These are phyloP conservation scores for Melanotaenia trifasciata DNA, from an alignment of 2,797 vertebrate species.

Conservation along the genomic window DNA sequence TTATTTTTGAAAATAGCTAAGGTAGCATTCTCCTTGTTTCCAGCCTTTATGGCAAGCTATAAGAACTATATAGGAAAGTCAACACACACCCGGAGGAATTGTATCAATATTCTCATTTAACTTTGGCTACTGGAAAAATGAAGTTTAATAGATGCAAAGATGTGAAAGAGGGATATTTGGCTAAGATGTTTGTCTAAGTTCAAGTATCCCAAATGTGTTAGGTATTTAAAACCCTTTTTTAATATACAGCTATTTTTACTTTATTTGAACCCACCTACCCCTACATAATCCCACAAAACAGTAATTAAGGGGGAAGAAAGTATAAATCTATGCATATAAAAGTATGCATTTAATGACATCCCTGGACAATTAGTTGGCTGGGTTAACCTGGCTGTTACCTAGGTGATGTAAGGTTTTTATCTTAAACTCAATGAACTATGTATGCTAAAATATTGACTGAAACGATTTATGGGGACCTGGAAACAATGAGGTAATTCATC, in stretches of 20 bases:
- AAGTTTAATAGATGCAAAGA: background rate
- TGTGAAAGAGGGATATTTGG: background rate
- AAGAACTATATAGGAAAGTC: no score
- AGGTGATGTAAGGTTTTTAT: conserved; percentile 51
- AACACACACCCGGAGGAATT: background rate
- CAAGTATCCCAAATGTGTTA: no score
- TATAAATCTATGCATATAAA: background rate
- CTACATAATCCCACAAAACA: background rate
- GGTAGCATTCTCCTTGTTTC: background rate
- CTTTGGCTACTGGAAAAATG: background rate
- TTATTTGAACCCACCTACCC: background rate
- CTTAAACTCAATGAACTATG: conserved; percentile 54
- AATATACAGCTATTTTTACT: background rate
- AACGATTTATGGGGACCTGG: conserved; percentile 69
- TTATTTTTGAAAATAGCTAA: background rate
- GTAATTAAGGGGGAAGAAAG: conserved; percentile 2
- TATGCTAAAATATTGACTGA: conserved; percentile 66
- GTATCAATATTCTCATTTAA: background rate
- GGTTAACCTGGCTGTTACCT: conserved; percentile 48
- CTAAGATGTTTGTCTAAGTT: background rate
- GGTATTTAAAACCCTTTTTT: background rate
- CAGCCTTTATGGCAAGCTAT: conserved; percentile 6
- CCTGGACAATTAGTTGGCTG: conserved; percentile 34
- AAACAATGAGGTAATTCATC: conserved; percentile 2
- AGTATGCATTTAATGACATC: conserved; percentile 49